Evolutionary conservation across 1,140 invertebrate species (phyloP).

Genomic region (Oncopeltus fasciatus): DNA sequence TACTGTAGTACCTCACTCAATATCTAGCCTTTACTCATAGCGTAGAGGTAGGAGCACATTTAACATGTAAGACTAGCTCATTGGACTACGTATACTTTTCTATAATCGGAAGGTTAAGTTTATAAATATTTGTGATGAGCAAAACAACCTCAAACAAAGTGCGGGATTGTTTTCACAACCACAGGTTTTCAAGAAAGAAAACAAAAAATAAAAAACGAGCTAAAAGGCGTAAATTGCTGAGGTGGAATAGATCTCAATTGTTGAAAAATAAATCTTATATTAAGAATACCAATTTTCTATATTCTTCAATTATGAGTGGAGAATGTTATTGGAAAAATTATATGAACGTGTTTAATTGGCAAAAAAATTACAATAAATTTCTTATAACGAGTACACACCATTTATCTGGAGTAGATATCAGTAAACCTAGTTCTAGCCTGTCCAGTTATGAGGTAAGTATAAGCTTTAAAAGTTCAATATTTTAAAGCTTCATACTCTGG

Average conservation of each 20-base stretch:
- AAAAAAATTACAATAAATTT: background rate
- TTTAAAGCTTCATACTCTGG: background rate
- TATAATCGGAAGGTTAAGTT: too few relatives aligned
- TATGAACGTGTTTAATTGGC: conserved; percentile 5
- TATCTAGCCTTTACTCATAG: too few relatives aligned
- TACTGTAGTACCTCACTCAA: too few relatives aligned
- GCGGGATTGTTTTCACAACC: too few relatives aligned
- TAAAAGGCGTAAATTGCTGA: background rate
- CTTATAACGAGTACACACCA: background rate
- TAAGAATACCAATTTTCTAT: background rate
- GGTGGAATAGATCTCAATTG: background rate
- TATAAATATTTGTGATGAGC: too few relatives aligned
- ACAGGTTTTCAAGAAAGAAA: background rate
- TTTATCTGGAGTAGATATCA: background rate
- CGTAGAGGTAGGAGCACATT: too few relatives aligned
- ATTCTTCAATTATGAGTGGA: background rate
- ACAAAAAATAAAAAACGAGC: background rate
- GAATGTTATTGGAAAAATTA: conserved; percentile 11
- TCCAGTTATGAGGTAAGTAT: background rate
- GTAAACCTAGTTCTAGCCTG: background rate
- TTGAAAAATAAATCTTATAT: too few relatives aligned
- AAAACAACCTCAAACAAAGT: too few relatives aligned
- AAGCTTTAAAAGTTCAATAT: background rate
- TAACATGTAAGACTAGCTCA: too few relatives aligned
- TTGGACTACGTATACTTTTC: too few relatives aligned